These are phyloP conservation scores for Delichon dasypus DNA, from an alignment of 2,797 vertebrate genomes.

Conservation along the genomic window DNA sequence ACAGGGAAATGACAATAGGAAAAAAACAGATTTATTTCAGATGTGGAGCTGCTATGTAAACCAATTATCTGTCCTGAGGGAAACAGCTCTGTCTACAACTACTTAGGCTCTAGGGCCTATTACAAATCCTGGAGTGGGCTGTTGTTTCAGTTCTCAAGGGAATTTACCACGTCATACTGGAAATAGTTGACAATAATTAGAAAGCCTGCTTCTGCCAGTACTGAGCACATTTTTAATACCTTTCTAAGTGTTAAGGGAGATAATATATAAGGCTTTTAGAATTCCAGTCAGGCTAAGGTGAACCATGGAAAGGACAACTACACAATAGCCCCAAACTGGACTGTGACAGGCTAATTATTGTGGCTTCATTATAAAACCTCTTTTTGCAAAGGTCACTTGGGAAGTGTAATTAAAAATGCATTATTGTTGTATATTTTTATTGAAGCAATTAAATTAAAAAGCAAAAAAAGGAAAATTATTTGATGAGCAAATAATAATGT, in stretches of 20 bases:
- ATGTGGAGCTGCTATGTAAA: constrained; percentile 83
- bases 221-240: constrained; percentile 83
- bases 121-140: constrained; percentile 83
- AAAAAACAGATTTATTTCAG: constrained; percentile 79
- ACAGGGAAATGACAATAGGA: constrained; percentile 74
- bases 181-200: constrained; percentile 85
- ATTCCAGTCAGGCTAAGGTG: constrained; percentile 89
- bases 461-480: constrained; percentile 90
- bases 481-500: constrained; percentile 95
- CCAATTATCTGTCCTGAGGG: constrained; percentile 84
- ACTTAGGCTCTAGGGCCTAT: constrained; percentile 87
- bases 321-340: constrained; percentile 97
- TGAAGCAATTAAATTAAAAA: constrained; percentile 99
- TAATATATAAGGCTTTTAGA: constrained; percentile 86
- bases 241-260: constrained; percentile 84
- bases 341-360: constrained; percentile 98
- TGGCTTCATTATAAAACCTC: constrained; percentile 95
- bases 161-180: constrained; percentile 81
- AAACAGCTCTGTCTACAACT: constrained; percentile 83
- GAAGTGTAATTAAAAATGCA: constrained; percentile 99
- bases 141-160: constrained; percentile 83
- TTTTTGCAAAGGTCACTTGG: constrained; percentile 95
- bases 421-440: constrained; percentile 98
- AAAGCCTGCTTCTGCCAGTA: constrained; percentile 81
- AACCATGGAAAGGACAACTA: constrained; percentile 87